Base-by-base conservation (phyloP, 2,888 invertebrate genomes). In the Poecilobothrus nobilitatus region DNA sequence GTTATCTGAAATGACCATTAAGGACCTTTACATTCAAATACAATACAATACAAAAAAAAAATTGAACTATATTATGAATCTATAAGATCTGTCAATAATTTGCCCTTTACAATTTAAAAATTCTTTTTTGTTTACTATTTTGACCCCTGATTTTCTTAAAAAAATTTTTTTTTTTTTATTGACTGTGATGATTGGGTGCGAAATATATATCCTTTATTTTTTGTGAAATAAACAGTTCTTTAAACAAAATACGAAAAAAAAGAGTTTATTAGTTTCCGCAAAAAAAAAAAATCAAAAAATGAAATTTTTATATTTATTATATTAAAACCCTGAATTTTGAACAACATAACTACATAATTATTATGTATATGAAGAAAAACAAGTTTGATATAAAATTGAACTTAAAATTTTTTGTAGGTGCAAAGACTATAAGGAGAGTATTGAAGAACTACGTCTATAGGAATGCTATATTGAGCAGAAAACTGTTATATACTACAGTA, bases 1-100 rank as follows among this genome's bases (percentile, higher is more conserved):
- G 53, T 53, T 53, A 53, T 53, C 53, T 18, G 18, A 53, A 53
- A 53, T 53, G 53, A 53, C 53, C 53, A 53, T 53, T 53, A 53
- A 53, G n/a, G 53, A 18, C 53, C 18, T 53, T 18, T 12, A 53
- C 41, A 41, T 8, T 12, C 7, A 27, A 10, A 37, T 37, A 37
- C 12, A 12, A 37, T 37, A 10, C 34, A 34, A 8, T 34, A 7
- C 34, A 34, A 2, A 37, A 37, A 37, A 37, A 27, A 27, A 27
- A 27, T 27, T 27, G 27, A 27, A 37, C 37, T 37, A 12, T 12
- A 37, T 53, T 53, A 53, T 53, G 7, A 18, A 53, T 37, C 27
- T 27, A 27, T 27, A 27, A 27, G 7, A 37, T 7, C 15, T 53
- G 9, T 53, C 53, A 12, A 53, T 53, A 12, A 53, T 5, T 53